Evolutionary conservation across 2,797 vertebrate genomes (phyloP), one percentile per base, ranked within the genome.

Genomic region (Hapalemur alaotrensis): DNA sequence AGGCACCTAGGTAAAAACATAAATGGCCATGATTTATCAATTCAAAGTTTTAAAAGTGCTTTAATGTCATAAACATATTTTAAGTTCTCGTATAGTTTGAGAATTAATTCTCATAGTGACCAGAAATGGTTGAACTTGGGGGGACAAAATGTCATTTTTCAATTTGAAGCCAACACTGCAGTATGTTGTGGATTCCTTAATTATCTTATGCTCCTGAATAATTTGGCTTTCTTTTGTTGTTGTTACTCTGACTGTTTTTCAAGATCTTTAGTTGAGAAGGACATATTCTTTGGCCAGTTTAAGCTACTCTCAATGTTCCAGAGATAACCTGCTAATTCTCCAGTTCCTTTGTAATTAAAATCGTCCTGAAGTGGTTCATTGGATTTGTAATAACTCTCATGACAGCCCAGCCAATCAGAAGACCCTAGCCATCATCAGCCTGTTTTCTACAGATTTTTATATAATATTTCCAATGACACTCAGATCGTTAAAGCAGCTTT

Each of bases 281-380:
- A 67, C 41, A 57, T 54, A 65, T 89, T 54, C 46, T 90, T 82
- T 72, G 57, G 18, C 30, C 75, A 81, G 11, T 41, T 85, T 13
- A 83, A 94, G 41, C 70, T n/a, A 32, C 35, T 73, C 59, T 59
- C n/a, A 61, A 35, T 65, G 50, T 90, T 95, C 79, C 95, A 76
- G 52, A 81, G 90, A 84, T 85, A 95, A 41, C 57, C 75, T 43
- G 23, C 25, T 89, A 75, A 92, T 48, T 83, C 63, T 43, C 32
- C 57, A 50, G 50, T 69, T 82, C 32, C 81, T 82, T 95, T 32
- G 3, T 85, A 89, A 95, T 95, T 91, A 90, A 96, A 89, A 67
- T 79, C 41, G 89, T 90, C 73, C 88, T 70, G 57, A 85, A 86
- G 63, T 25, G 43, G 69, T 67, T 12, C 48, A 20, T 35, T 83